Conservation (phyloP, 1,140 invertebrate species). For the Scaptomyza pallida region DNA sequence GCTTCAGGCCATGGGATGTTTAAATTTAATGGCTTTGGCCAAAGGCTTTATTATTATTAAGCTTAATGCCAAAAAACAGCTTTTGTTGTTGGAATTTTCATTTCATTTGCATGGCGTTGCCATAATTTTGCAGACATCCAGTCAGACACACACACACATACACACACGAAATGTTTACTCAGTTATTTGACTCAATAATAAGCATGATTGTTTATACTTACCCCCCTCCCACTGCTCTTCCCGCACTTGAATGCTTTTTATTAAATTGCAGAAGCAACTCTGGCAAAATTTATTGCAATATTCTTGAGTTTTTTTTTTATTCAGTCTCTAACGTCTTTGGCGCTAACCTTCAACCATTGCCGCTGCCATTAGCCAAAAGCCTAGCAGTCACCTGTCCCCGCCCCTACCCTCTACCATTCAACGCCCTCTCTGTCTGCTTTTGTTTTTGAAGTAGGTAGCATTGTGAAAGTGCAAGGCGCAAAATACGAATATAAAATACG, state of each 20-base stretch:
- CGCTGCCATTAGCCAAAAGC: slow-evolving; percentile 43
- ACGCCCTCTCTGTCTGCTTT: slow-evolving; percentile 59
- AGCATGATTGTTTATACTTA: slow-evolving; percentile 64
- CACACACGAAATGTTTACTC: slow-evolving; percentile 66
- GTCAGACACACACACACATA: too few relatives aligned
- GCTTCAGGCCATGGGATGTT: slow-evolving; percentile 33
- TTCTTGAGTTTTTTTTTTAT: slow-evolving; percentile 32
- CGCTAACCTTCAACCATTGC: slow-evolving; percentile 52
- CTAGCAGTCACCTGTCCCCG: slow-evolving; percentile 10
- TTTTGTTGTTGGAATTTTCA: slow-evolving; percentile 30
- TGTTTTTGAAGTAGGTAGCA: slow-evolving; percentile 80
- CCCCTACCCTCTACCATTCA: neutral
- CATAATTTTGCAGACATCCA: slow-evolving; percentile 68
- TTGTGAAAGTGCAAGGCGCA: slow-evolving; percentile 71
- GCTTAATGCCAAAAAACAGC: slow-evolving; percentile 7
- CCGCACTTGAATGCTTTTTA: slow-evolving; percentile 58
- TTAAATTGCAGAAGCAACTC: slow-evolving; percentile 71
- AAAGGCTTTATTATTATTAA: slow-evolving; percentile 57
- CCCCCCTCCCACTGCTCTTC: neutral
- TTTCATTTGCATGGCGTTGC: slow-evolving; percentile 79
- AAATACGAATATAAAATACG: slow-evolving; percentile 37
- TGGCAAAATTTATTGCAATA: slow-evolving; percentile 80
- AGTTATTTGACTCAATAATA: slow-evolving; percentile 71
- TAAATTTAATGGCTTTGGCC: slow-evolving; percentile 52
- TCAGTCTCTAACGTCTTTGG: slow-evolving; percentile 16